Evolutionary conservation across 2,113 vertebrate species (phyloP).

Genomic region (Ochotona curzoniae): DNA sequence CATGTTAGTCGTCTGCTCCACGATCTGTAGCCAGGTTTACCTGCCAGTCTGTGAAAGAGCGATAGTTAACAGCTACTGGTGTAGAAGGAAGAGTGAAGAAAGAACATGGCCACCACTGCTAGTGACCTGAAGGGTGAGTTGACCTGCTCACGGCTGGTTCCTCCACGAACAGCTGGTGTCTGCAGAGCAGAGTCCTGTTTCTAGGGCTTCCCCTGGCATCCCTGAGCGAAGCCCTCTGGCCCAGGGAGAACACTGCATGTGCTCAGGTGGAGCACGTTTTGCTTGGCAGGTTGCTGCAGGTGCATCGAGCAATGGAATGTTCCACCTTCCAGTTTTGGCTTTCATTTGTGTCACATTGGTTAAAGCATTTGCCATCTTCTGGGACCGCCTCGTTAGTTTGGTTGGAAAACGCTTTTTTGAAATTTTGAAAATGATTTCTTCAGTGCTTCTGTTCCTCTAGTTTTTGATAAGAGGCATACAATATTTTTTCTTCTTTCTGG

Average conservation of each 20-base stretch:
- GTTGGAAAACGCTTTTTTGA: slow-evolving; percentile 26
- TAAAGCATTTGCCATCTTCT: neutral
- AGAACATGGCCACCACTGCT: neutral
- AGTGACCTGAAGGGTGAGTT: neutral
- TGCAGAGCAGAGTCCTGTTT: neutral
- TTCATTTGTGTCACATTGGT: neutral
- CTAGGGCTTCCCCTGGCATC: neutral
- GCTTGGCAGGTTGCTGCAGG: neutral
- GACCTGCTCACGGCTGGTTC: neutral
- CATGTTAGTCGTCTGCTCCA: neutral
- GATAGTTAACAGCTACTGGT: neutral
- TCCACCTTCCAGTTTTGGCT: slow-evolving; percentile 37
- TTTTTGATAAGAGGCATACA: neutral
- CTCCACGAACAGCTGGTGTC: neutral
- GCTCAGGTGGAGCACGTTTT: neutral
- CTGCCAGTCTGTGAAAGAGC: neutral
- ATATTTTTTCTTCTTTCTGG: neutral
- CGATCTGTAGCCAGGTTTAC: neutral
- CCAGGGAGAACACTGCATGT: neutral
- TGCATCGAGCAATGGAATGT: neutral
- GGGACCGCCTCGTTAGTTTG: neutral
- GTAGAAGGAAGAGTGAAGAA: neutral
- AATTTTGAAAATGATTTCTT: neutral
- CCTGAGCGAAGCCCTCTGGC: neutral
- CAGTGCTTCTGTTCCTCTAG: neutral